Percentiles rank a stretch among this genome's conserved stretches.
phyloP scores from a whole-genome alignment of 1,140 invertebrate species.

The Proales similis region DNA sequence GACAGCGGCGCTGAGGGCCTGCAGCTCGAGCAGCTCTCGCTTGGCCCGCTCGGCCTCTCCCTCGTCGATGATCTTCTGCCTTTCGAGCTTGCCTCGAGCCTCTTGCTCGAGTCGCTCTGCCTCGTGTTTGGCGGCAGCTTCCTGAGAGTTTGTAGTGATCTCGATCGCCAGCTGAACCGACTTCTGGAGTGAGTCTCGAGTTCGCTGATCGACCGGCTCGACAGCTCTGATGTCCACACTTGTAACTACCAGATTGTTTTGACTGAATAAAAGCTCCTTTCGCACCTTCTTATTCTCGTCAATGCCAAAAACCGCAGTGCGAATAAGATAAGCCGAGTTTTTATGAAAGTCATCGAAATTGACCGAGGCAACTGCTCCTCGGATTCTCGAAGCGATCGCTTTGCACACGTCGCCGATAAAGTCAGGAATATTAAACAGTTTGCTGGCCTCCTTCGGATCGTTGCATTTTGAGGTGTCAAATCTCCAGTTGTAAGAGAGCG shows the following conservation, averaged over 20 bases:
- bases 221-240: conserved; percentile 48
- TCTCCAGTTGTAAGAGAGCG: conserved; percentile 46
- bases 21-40: conserved; percentile 53
- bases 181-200: conserved; percentile 49
- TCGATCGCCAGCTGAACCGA: conserved; percentile 51
- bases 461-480: conserved; percentile 28
- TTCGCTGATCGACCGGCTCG: conserved; percentile 48
- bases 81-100: conserved; percentile 55
- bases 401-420: conserved; percentile 50
- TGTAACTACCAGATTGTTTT: conserved; percentile 43
- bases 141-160: conserved; percentile 47
- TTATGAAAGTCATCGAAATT: conserved; percentile 49
- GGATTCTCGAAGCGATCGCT: conserved; percentile 46
- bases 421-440: conserved; percentile 42
- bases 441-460: conserved; percentile 17
- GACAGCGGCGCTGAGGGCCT: conserved; percentile 47
- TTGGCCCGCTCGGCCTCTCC: conserved; percentile 54
- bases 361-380: conserved; percentile 45
- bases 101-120: conserved; percentile 57
- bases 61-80: conserved; percentile 56
- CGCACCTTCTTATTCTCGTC: conserved; percentile 39
- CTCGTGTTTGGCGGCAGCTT: conserved; percentile 52
- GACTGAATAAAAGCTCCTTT: conserved; percentile 38
- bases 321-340: conserved; percentile 45
- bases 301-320: conserved; percentile 45